Conservation (phyloP, 2,888 invertebrate species). For the Scaptodrosophila latifasciaeformis region DNA sequence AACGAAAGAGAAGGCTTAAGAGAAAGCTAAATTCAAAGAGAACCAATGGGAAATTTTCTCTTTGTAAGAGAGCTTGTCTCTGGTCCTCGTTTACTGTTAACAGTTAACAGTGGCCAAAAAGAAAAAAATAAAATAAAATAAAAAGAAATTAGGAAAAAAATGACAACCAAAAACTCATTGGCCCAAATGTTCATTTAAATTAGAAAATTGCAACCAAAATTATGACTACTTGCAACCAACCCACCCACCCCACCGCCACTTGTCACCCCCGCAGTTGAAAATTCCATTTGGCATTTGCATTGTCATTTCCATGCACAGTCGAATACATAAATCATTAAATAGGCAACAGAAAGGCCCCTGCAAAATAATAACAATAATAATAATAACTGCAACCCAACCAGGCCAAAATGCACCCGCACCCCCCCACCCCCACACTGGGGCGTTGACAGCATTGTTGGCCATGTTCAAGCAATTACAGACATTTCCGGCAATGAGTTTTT, state of each 20-base stretch:
- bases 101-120: constrained; percentile 1
- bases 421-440: not conserved
- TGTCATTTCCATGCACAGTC: constrained; percentile 56
- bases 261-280: constrained; percentile 30
- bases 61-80: constrained; percentile 8
- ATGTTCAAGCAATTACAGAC: constrained; percentile 52
- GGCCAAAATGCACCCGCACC: not conserved
- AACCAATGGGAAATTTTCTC: constrained; percentile 43
- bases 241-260: not conserved
- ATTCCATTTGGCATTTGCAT: not conserved
- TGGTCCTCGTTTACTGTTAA: not conserved
- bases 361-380: constrained; percentile 65
- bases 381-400: constrained; percentile 58
- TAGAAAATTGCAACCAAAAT: constrained; percentile 33
- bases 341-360: constrained; percentile 23
- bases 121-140: no score
- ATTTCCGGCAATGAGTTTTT: constrained; percentile 64
- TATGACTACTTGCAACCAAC: no score
- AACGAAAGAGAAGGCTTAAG: no score
- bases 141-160: no score
- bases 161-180: constrained; percentile 28
- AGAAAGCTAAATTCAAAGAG: not conserved
- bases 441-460: constrained; percentile 10
- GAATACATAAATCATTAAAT: constrained; percentile 63
- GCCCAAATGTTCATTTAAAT: constrained; percentile 65